Percentiles rank a stretch among this genome's conserved stretches.
phyloP scores from a whole-genome alignment of 2,113 vertebrate genomes.

The Pitta sordida region DNA sequence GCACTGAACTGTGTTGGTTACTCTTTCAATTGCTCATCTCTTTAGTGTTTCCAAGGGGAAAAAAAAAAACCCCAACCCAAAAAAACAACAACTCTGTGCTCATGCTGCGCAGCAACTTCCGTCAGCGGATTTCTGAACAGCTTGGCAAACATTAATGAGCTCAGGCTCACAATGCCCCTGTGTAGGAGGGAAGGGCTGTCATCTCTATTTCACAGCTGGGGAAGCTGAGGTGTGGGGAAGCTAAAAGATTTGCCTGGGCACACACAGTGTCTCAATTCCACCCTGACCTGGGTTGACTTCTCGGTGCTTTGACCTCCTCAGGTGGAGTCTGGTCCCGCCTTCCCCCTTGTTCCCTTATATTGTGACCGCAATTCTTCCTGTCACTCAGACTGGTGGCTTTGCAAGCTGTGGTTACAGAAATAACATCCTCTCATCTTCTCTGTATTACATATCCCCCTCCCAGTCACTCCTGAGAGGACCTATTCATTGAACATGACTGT shows the following conservation, averaged over 20 bases:
- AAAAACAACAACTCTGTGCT: not conserved
- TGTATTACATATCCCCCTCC: not conserved
- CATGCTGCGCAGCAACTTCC: not conserved
- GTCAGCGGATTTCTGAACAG: not conserved
- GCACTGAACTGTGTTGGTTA: not conserved
- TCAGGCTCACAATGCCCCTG: not conserved
- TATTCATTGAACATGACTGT: not conserved
- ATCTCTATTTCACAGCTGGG: not conserved
- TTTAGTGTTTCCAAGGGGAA: not conserved
- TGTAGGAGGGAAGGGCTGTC: not conserved
- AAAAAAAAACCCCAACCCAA: not conserved
- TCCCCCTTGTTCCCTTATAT: rapidly evolving
- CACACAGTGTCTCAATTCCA: not conserved
- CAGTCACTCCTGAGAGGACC: not conserved
- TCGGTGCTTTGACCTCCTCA: not conserved
- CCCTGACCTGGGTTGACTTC: not conserved
- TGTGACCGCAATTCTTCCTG: not conserved
- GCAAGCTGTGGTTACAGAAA: not conserved
- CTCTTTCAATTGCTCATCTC: conserved; percentile 34
- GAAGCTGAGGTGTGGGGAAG: not conserved
- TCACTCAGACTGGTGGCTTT: not conserved
- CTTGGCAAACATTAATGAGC: not conserved
- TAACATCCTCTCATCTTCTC: not conserved
- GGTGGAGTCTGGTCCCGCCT: not conserved
- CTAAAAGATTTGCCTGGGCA: not conserved